A percentile compares a stretch with the other conserved stretches of the same genome.
Conservation (phyloP, 2,113 vertebrate species). For the Pteropus alecto region DNA sequence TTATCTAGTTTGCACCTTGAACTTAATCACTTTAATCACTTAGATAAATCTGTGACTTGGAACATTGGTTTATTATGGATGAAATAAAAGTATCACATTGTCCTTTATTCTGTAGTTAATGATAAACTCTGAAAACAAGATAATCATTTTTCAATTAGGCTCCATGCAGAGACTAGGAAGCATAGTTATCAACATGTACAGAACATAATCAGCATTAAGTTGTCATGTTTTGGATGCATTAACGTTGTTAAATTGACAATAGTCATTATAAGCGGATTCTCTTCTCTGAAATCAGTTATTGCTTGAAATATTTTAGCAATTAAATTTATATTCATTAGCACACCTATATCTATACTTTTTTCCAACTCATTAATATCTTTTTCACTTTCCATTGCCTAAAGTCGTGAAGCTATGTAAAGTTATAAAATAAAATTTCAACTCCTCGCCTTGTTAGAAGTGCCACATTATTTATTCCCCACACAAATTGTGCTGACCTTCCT, state of each 20-base stretch:
- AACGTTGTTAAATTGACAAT: conserved; percentile 39
- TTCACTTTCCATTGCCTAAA: conserved; percentile 15
- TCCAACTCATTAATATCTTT: conserved; percentile 20
- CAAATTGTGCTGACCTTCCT: background rate
- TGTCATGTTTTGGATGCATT: conserved; percentile 51
- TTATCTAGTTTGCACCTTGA: conserved; percentile 5
- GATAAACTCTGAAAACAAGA: conserved; percentile 40
- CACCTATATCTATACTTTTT: background rate
- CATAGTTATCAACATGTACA: background rate
- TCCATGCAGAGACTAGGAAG: conserved; percentile 3
- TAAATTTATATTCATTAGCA: conserved; percentile 51
- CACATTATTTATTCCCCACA: background rate
- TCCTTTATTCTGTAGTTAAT: conserved; percentile 29
- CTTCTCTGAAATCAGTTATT: conserved; percentile 42
- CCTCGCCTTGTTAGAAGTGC: conserved; percentile 15
- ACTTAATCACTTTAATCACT: conserved; percentile 22
- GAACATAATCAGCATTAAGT: conserved; percentile 9
- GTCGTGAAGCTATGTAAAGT: conserved; percentile 30
- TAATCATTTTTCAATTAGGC: conserved; percentile 54
- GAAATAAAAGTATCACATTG: background rate
- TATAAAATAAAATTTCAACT: conserved; percentile 22
- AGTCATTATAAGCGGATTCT: conserved; percentile 26
- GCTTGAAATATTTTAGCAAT: conserved; percentile 39
- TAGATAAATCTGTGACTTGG: conserved; percentile 25
- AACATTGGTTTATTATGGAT: background rate